These are phyloP conservation scores for Muricea muricata DNA, from an alignment of 92 coral and sea anemone species.

Conservation along the genomic window DNA sequence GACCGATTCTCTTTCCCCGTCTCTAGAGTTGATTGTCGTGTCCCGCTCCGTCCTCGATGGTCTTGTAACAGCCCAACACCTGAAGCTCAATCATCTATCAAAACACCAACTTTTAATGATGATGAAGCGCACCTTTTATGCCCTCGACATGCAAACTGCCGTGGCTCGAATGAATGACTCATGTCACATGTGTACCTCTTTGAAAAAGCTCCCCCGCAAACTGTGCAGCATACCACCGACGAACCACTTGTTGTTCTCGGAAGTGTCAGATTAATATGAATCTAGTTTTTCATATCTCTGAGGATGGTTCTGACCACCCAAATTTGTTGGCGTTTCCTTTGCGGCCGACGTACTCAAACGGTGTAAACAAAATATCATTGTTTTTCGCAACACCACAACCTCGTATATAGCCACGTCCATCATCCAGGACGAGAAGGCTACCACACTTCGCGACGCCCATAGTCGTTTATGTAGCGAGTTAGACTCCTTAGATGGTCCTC, in stretches of 20 bases:
- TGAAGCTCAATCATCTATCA: slow-evolving; percentile 64
- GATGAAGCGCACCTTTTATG: slow-evolving; percentile 62
- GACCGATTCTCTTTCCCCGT: neutral
- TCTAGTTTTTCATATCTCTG: no score
- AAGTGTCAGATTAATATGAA: no score
- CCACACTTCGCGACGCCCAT: slow-evolving; percentile 59
- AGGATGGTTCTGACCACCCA: no score
- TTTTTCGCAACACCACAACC: slow-evolving; percentile 13
- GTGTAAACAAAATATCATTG: slow-evolving; percentile 31
- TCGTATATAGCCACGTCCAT: slow-evolving; percentile 43
- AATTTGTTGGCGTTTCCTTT: slow-evolving; percentile 26
- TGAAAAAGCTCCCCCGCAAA: slow-evolving; percentile 29
- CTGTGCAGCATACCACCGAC: slow-evolving; percentile 12
- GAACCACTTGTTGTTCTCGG: no score
- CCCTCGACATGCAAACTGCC: slow-evolving; percentile 67
- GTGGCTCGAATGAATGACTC: slow-evolving; percentile 12
- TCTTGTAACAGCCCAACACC: slow-evolving; percentile 66
- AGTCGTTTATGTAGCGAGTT: slow-evolving; percentile 21
- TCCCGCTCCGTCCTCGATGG: slow-evolving; percentile 70
- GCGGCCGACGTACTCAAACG: slow-evolving; percentile 27
- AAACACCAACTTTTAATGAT: slow-evolving; percentile 65
- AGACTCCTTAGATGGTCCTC: neutral
- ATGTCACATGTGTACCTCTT: slow-evolving; percentile 47
- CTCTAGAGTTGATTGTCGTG: slow-evolving; percentile 65
- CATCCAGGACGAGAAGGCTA: slow-evolving; percentile 53